Percentiles rank a stretch among this genome's conserved stretches.
Evolutionary conservation across 2,797 vertebrate species (phyloP).

Genomic region (Micropoecilia bifurca): DNA sequence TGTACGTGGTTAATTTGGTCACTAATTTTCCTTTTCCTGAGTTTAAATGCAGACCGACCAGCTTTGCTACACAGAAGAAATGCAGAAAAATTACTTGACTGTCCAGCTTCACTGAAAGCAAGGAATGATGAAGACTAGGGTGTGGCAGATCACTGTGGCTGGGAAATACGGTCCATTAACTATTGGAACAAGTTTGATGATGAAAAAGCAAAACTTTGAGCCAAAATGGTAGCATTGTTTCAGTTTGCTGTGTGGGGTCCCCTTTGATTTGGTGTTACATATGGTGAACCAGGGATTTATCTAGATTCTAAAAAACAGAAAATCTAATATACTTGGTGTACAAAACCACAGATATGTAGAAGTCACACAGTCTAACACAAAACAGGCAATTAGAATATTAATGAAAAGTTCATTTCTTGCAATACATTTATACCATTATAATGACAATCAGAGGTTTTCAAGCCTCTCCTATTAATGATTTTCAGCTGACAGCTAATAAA

Average conservation of each 20-base stretch:
- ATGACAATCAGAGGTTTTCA: too few relatives aligned
- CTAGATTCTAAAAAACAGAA: neutral
- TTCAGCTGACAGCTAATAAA: too few relatives aligned
- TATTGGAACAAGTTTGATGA: slow-evolving; percentile 59
- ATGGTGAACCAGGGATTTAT: neutral
- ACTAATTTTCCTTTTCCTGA: slow-evolving; percentile 70
- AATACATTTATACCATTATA: too few relatives aligned
- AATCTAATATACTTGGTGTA: neutral
- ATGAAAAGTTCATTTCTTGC: too few relatives aligned
- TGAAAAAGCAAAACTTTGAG: slow-evolving; percentile 54
- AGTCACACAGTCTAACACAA: neutral
- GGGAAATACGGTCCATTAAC: slow-evolving; percentile 41
- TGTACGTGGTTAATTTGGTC: slow-evolving; percentile 63
- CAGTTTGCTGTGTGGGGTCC: neutral
- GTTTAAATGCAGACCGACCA: slow-evolving; percentile 59
- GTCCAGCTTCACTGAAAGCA: slow-evolving; percentile 63
- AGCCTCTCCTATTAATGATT: too few relatives aligned
- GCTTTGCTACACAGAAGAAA: slow-evolving; percentile 68
- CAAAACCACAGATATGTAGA: neutral
- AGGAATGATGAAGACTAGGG: slow-evolving; percentile 64
- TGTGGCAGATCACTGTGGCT: slow-evolving; percentile 64
- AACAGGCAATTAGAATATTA: neutral
- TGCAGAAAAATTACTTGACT: slow-evolving; percentile 42
- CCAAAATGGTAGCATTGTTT: neutral
- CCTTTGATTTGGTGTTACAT: neutral